These are phyloP conservation scores for Drosophila littoralis DNA, from an alignment of 1,140 invertebrate species.

Conservation along the genomic window DNA sequence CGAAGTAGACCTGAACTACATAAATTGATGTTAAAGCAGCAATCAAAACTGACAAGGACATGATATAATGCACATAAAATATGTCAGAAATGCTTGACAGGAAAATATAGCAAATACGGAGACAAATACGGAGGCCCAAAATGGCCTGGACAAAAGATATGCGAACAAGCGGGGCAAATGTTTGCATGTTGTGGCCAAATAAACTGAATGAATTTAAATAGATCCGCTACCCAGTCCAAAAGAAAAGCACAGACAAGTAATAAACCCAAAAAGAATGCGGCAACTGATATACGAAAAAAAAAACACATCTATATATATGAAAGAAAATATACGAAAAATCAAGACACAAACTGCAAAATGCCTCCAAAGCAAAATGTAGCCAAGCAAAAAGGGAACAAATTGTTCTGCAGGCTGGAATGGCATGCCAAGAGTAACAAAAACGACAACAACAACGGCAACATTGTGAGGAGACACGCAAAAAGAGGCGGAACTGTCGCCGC, in stretches of 20 bases:
- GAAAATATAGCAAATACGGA: slow-evolving; percentile 11
- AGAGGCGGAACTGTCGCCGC: slow-evolving; percentile 51
- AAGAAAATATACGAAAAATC: slow-evolving; percentile 54
- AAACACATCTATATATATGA: slow-evolving; percentile 40
- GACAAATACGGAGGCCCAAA: slow-evolving; percentile 6
- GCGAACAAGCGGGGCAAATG: slow-evolving; percentile 30
- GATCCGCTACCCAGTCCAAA: slow-evolving; percentile 18
- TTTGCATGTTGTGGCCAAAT: slow-evolving; percentile 76
- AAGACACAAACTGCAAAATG: slow-evolving; percentile 50
- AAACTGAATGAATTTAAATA: slow-evolving; percentile 73
- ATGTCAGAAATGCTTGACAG: slow-evolving; percentile 66
- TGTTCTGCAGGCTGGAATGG: slow-evolving; percentile 66
- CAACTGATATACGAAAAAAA: slow-evolving; percentile 26
- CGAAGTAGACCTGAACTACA: slow-evolving; percentile 45
- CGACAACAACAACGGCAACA: slow-evolving; percentile 30
- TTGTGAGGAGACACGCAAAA: slow-evolving; percentile 15
- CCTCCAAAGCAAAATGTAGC: slow-evolving; percentile 36
- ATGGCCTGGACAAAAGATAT: slow-evolving; percentile 17
- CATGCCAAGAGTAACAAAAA: slow-evolving; percentile 53
- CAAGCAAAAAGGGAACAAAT: slow-evolving; percentile 66
- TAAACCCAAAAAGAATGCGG: slow-evolving; percentile 76
- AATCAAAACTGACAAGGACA: slow-evolving; percentile 39
- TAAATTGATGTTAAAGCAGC: slow-evolving; percentile 67
- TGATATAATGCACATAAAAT: slow-evolving; percentile 76
- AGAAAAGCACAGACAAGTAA: slow-evolving; percentile 49